Evolutionary conservation across 2,797 vertebrate species (phyloP), one percentile per base, ranked within the genome.

Genomic region (Xenops minutus): DNA sequence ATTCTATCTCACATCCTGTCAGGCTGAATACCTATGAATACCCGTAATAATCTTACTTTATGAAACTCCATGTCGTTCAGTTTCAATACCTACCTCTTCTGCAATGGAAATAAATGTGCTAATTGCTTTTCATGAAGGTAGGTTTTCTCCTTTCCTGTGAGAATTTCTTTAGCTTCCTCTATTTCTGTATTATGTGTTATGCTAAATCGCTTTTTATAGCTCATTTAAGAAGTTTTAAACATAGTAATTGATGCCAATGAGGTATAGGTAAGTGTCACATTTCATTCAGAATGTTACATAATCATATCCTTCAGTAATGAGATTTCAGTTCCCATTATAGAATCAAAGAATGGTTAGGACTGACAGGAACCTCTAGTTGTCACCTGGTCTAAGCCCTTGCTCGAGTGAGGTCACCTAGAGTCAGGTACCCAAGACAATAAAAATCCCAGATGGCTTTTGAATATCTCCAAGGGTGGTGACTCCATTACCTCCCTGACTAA

Each of bases 111-210:
- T 81, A 95, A 97, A 88, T 95, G 82, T 54, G 62, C 62, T 96
- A 95, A 96, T 96, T 92, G 67, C 56, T 95, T 97, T 97, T 96
- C 61, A 76, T 74, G 44, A 96, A 55, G 88, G 72, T 64, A 94
- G 43, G 37, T 85, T 88, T 89, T 97, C 46, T 92, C 54, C 77
- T 96, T 95, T 96, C 79, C 72, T 67, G 14, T 89, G 90, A 95
- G 51, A 96, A 95, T 95, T 96, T 79, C 51, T 97, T 81, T 92
- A 91, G 88, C 80, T 89, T 96, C 34, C 23, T 93, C 1, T 93
- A 90, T 91, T 95, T 87, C 41, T 92, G 49, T 82, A 82, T 89
- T 95, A 52, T 79, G 29, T 81, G 17, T 84, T 89, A 39, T 48
- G 26, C 69, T 96, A 89, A 93, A 87, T 88, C 29, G 52, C 26